Conservation (phyloP, 1,140 invertebrate genomes). For the Caenorhabditis tropicalis region DNA sequence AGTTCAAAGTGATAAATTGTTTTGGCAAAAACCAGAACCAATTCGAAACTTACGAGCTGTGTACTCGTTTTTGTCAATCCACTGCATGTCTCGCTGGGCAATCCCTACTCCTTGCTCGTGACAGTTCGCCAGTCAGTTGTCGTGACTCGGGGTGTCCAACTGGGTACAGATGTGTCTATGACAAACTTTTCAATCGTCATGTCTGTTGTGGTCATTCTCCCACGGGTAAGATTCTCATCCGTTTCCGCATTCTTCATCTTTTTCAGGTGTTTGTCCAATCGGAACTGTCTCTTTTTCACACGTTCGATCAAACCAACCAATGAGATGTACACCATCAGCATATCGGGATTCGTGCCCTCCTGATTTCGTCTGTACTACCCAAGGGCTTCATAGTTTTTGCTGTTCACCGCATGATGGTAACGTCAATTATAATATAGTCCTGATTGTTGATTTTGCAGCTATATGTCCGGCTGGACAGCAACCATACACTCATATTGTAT, state of each 20-base stretch:
- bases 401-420: slow-evolving; percentile 37
- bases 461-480: slow-evolving; percentile 28
- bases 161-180: slow-evolving; percentile 40
- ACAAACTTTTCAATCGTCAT: slow-evolving; percentile 41
- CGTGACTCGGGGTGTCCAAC: background rate
- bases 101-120: background rate
- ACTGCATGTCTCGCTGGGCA: slow-evolving; percentile 37
- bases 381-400: slow-evolving; percentile 42
- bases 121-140: slow-evolving; percentile 34
- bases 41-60: slow-evolving; percentile 12
- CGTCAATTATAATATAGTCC: too few relatives aligned
- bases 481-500: slow-evolving; percentile 8
- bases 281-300: slow-evolving; percentile 17
- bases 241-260: background rate
- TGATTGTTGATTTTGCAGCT: background rate
- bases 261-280: slow-evolving; percentile 39
- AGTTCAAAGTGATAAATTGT: slow-evolving; percentile 34
- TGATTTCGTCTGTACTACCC: slow-evolving; percentile 30
- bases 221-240: background rate
- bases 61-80: slow-evolving; percentile 32
- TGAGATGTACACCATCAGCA: slow-evolving; percentile 13
- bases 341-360: slow-evolving; percentile 4
- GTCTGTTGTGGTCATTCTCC: slow-evolving; percentile 43
- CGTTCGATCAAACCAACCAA: background rate
- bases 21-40: slow-evolving; percentile 37